Evolutionary conservation across 1,140 invertebrate species (phyloP).

Genomic region (Steinernema feltiae): DNA sequence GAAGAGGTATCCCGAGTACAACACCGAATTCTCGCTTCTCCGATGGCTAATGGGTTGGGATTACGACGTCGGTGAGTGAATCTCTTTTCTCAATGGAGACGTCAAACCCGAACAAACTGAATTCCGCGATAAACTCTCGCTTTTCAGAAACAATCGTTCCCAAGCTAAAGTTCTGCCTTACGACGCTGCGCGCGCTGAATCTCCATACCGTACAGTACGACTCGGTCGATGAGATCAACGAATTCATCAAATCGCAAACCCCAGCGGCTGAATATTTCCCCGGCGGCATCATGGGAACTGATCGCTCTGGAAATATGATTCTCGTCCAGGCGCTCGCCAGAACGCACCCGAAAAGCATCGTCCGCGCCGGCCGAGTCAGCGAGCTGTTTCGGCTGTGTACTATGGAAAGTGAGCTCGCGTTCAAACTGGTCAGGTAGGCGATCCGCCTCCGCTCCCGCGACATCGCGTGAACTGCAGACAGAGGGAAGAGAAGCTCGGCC

Average conservation of each 20-base stretch:
- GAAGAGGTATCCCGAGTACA: constrained; percentile 29
- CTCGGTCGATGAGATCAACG: constrained; percentile 25
- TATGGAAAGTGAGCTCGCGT: constrained; percentile 23
- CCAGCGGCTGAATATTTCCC: constrained; percentile 30
- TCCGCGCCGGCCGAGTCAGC: constrained; percentile 22
- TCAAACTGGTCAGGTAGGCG: constrained; percentile 27
- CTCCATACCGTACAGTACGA: constrained; percentile 22
- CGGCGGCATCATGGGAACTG: constrained; percentile 23
- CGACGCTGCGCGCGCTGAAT: constrained; percentile 22
- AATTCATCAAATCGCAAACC: constrained; percentile 17
- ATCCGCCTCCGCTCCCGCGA: too few species aligned
- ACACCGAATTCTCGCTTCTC: constrained; percentile 31
- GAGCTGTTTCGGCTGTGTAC: constrained; percentile 27
- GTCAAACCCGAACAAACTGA: too few species aligned
- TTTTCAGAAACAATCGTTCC: constrained; percentile 25
- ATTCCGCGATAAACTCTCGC: too few species aligned
- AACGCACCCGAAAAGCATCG: constrained; percentile 27
- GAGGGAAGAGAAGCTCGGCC: not conserved
- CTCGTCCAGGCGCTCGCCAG: constrained; percentile 21
- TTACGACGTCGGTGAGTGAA: constrained; percentile 33
- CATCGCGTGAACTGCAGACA: not conserved
- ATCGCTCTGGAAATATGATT: constrained; percentile 17
- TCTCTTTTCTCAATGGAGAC: too few species aligned
- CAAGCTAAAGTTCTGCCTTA: constrained; percentile 22
- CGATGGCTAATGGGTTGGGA: constrained; percentile 40